Conservation (phyloP, 2,113 vertebrate species). For the Eleginops maclovinus region DNA sequence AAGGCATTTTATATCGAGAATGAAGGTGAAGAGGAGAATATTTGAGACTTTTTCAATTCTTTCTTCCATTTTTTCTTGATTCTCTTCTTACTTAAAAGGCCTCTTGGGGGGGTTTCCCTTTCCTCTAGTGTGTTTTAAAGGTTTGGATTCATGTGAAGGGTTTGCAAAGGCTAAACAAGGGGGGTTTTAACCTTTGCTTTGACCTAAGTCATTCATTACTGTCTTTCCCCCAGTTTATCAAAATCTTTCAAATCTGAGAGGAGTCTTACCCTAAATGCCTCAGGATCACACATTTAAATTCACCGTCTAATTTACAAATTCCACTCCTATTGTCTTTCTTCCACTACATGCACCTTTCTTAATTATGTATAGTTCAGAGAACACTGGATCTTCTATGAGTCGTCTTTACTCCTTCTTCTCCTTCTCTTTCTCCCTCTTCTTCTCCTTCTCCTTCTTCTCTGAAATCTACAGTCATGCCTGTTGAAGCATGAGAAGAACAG, state of each 20-base stretch:
- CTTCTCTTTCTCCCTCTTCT: too few species aligned
- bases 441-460: too few species aligned
- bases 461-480: background rate
- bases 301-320: too few species aligned
- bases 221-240: background rate
- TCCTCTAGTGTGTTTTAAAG: background rate
- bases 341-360: background rate
- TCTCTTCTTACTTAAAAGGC: background rate
- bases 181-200: too few species aligned
- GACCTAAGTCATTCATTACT: too few species aligned
- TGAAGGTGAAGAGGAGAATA: background rate
- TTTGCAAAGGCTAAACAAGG: too few species aligned
- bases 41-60: too few species aligned
- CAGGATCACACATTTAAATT: background rate
- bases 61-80: background rate
- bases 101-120: too few species aligned
- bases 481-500: slow-evolving; percentile 12
- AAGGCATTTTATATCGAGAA: background rate
- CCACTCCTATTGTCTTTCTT: background rate
- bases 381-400: background rate
- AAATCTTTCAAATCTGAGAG: background rate
- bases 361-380: background rate
- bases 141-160: too few species aligned
- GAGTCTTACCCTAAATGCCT: background rate
- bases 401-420: background rate